Conservation (phyloP, 1,140 invertebrate species). For the Lepeophtheirus salmonis region DNA sequence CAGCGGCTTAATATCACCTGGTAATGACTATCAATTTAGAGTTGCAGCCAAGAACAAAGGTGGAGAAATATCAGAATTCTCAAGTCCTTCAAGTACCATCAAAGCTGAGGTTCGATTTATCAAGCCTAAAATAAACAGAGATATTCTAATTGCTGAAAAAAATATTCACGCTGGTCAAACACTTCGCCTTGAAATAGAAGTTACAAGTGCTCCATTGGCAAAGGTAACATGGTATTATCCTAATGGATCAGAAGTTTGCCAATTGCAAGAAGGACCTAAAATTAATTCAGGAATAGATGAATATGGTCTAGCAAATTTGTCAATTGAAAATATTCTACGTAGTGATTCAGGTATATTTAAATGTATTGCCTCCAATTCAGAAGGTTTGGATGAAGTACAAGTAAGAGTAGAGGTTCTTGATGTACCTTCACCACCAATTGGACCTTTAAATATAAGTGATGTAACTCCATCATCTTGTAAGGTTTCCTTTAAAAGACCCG, state of each 20-base stretch:
- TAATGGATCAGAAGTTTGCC: slow-evolving; percentile 51
- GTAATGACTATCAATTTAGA: slow-evolving; percentile 78
- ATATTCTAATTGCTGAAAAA: slow-evolving; percentile 67
- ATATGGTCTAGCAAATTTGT: slow-evolving; percentile 80
- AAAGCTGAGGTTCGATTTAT: slow-evolving; percentile 69
- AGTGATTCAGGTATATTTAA: slow-evolving; percentile 74
- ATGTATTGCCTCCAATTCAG: slow-evolving; percentile 71
- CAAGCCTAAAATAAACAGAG: slow-evolving; percentile 76
- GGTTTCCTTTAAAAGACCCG: slow-evolving; percentile 82
- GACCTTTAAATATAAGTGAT: slow-evolving; percentile 73
- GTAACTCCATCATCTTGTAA: slow-evolving; percentile 87
- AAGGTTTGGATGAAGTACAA: slow-evolving; percentile 77
- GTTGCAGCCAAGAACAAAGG: slow-evolving; percentile 83
- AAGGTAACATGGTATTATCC: slow-evolving; percentile 68
- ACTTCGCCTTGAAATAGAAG: slow-evolving; percentile 75
- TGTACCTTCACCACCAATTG: slow-evolving; percentile 81
- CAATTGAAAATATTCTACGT: slow-evolving; percentile 56
- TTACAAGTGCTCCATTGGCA: slow-evolving; percentile 86
- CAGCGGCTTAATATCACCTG: slow-evolving; percentile 34
- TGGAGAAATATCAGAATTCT: slow-evolving; percentile 59
- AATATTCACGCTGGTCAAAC: slow-evolving; percentile 73
- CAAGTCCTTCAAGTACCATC: slow-evolving; percentile 67
- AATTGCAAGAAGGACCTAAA: slow-evolving; percentile 36
- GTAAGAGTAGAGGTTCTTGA: slow-evolving; percentile 80
- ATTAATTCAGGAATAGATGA: slow-evolving; percentile 68